Evolutionary conservation across 2,888 invertebrate species (phyloP).

Genomic region (Schizaphis graminum): DNA sequence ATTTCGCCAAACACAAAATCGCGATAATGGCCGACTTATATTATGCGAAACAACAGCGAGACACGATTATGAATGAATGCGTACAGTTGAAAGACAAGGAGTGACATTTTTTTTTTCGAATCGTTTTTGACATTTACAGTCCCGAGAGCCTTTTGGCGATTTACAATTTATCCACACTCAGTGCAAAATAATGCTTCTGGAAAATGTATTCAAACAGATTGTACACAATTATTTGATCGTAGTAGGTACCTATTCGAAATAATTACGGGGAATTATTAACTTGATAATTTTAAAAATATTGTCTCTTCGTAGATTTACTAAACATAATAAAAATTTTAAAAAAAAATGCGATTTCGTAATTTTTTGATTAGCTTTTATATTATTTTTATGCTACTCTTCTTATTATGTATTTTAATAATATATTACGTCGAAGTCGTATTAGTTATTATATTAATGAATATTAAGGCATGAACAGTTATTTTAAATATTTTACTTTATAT

Average conservation of each 20-base stretch:
- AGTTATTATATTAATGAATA: too few relatives aligned
- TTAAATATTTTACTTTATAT: too few relatives aligned
- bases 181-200: neutral
- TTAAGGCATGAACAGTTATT: too few relatives aligned
- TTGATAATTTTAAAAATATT: neutral
- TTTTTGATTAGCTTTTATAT: too few relatives aligned
- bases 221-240: neutral
- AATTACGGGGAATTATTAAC: neutral
- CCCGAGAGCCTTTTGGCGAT: neutral
- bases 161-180: neutral
- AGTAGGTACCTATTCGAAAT: neutral
- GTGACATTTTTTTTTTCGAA: neutral
- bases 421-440: too few relatives aligned
- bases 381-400: too few relatives aligned
- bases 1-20: neutral
- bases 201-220: neutral
- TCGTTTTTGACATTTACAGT: neutral
- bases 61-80: slow-evolving; percentile 1
- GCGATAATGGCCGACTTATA: slow-evolving; percentile 1
- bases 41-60: neutral
- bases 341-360: too few relatives aligned
- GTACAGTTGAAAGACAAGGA: neutral
- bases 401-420: too few relatives aligned
- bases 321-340: too few relatives aligned
- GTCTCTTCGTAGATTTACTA: neutral